Evolutionary conservation across 2,888 invertebrate species (phyloP), one percentile per base, ranked within the genome.

Genomic region (Aphodius sticticus): DNA sequence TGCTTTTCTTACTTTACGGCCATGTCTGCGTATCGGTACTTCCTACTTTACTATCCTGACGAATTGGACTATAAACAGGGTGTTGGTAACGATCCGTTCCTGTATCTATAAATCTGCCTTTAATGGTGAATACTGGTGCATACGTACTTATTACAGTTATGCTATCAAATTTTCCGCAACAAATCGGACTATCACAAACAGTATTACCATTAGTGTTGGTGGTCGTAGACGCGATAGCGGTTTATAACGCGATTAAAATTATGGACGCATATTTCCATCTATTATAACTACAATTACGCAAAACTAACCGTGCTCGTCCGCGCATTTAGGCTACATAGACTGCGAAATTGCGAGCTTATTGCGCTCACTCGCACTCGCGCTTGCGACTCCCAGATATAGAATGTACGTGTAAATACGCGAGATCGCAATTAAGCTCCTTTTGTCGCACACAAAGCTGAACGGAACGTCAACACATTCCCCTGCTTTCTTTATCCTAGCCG

Each of bases 401-500:
- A 53, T 53, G 53, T 7, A 53, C 53, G 53, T 53, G 53, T 53
- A 53, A 53, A 53, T 53, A 53, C 53, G 53, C 53, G 7, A 12
- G 53, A 53, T 53, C 53, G 53, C 74, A 74, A 74, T 74, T 74
- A 74, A 35, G 74, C 37, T 74, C 35, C 35, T 35, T 74, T 74
- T 74, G 26, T 74, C 74, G 35, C 74, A 12, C 35, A 37, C 36
- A 74, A 74, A 74, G 74, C 53, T 53, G 53, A 53, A 53, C 53
- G 53, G 53, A 53, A 74, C 74, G 74, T 74, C 74, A 74, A 74
- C 74, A 74, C 35, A 37, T 74, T 74, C 37, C 26, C 9, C 74
- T 36, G 74, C 74, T 74, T 74, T 74, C 74, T 74, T 74, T 74
- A 74, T 74, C 74, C 74, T 2, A 53, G 53, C 53, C 9, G 9